phyloP scores from a whole-genome alignment of 2,797 vertebrate genomes.

The Dendrocincla fuliginosa region DNA sequence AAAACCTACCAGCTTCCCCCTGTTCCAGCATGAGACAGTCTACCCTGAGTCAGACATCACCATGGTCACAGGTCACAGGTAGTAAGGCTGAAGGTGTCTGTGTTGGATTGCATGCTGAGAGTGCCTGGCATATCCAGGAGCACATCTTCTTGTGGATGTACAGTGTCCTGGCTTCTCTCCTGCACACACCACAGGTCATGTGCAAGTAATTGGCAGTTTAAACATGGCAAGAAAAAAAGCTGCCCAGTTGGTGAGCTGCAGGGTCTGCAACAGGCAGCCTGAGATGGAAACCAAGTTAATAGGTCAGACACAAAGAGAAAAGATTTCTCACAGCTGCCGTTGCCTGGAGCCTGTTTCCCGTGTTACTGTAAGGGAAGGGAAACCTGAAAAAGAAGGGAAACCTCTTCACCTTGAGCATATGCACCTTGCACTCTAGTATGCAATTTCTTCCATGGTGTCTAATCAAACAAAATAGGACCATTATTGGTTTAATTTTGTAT shows the following conservation, averaged over 20 bases:
- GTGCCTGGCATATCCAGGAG: background rate
- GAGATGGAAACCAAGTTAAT: background rate
- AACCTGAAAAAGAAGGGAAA: background rate
- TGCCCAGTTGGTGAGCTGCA: background rate
- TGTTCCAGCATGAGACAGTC: background rate
- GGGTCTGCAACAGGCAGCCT: background rate
- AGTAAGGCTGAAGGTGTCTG: background rate
- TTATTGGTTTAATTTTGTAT: fast-evolving
- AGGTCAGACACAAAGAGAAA: background rate
- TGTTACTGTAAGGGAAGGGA: background rate
- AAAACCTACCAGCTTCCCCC: background rate
- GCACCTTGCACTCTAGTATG: background rate
- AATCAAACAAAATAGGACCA: background rate
- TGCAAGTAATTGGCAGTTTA: background rate
- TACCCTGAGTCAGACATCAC: background rate
- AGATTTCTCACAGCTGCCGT: background rate
- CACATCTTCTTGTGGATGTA: background rate
- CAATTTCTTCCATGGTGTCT: background rate
- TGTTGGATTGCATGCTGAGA: background rate
- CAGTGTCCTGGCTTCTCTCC: background rate
- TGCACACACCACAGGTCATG: background rate
- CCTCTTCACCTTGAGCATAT: background rate
- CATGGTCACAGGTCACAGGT: background rate
- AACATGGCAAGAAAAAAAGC: background rate
- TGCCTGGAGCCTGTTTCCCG: background rate